Base-by-base conservation (phyloP, 2,888 invertebrate genomes). In the Pyrochroa serraticornis region DNA sequence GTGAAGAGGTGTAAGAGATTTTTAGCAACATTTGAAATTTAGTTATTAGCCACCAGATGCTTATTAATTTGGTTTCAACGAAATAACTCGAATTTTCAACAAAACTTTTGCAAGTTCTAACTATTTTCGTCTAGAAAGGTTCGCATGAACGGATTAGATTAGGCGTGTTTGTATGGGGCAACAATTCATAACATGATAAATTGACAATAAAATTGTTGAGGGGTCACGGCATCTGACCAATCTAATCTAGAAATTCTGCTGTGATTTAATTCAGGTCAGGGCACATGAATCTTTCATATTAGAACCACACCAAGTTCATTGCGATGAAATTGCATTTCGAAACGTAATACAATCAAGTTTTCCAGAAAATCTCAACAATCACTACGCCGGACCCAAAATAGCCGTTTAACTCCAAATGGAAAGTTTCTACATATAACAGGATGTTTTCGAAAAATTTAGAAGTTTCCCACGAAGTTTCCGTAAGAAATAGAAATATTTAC, bases 161-260 rank as follows among this genome's bases (percentile, higher is more conserved):
- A 9, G 34, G 35, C 31, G 43, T 49, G 39, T 58, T 58, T 62
- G 60, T 34, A 57, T 53, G 60, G 62, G 52, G 48, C 63, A 62
- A 63, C 64, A 68, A 68, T 67, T 67, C 65, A 65, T 70, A 67
- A 64, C 56, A 66, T 62, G 75, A 74, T 75, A 73, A 73, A 72
- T 71, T 68, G 69, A 73, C 73, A 73, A 74, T 73, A 73, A 75
- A 73, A 73, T 71, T 71, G 69, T 69, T 64, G 65, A 67, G 63
- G 69, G 73, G 73, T 74, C 75, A 65, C 61, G 73, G 64, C 72
- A 68, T 71, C 61, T 69, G 68, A 70, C 70, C 70, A 65, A 64
- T 69, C 68, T 73, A 71, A 74, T 74, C 72, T 62, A 37, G 57
- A 54, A 49, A 46, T 43, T 37, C 53, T 42, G 35, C 49, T 45